A percentile compares a stretch with the other conserved stretches of the same genome.
phyloP scores from a whole-genome alignment of 2,797 vertebrate species.

The Acipenser oxyrinchus region DNA sequence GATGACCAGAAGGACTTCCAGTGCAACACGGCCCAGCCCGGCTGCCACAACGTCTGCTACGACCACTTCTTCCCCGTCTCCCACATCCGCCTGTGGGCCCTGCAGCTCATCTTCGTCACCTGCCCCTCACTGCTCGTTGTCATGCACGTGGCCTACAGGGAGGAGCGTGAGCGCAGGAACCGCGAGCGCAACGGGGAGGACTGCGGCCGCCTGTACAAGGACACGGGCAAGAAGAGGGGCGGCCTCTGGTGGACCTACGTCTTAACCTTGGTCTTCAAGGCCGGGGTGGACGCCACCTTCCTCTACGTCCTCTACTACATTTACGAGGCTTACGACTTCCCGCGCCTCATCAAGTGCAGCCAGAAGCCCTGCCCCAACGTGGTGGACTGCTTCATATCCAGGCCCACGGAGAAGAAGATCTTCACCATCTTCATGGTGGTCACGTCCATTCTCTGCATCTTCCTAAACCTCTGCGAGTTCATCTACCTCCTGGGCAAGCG shows the following conservation, averaged over 20 bases:
- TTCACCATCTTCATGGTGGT: conserved; percentile 84
- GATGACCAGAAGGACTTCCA: conserved; percentile 89
- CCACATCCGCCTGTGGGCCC: conserved; percentile 89
- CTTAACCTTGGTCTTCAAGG: conserved; percentile 79
- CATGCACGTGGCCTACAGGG: conserved; percentile 86
- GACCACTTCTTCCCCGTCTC: conserved; percentile 90
- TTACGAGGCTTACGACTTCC: conserved; percentile 78
- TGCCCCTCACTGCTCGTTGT: conserved; percentile 88
- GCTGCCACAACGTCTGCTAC: conserved; percentile 87
- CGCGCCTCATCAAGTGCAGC: conserved; percentile 70
- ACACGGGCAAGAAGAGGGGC: conserved; percentile 80
- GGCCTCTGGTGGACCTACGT: conserved; percentile 94
- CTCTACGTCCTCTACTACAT: conserved; percentile 77
- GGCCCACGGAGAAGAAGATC: conserved; percentile 80
- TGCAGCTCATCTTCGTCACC: conserved; percentile 97
- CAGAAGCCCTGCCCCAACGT: conserved; percentile 73
- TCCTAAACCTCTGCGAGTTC: conserved; percentile 72
- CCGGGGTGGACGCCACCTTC: conserved; percentile 65
- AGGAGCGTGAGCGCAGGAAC: conserved; percentile 67
- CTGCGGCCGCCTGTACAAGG: conserved; percentile 49
- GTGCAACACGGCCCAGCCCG: conserved; percentile 87
- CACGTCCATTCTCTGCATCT: conserved; percentile 66
- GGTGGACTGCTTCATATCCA: conserved; percentile 82
- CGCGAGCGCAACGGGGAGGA: conserved; percentile 44
- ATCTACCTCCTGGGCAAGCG: conserved; percentile 72